Base-by-base conservation (phyloP, 1,140 invertebrate species). In the Hylaeus anthracinus region DNA sequence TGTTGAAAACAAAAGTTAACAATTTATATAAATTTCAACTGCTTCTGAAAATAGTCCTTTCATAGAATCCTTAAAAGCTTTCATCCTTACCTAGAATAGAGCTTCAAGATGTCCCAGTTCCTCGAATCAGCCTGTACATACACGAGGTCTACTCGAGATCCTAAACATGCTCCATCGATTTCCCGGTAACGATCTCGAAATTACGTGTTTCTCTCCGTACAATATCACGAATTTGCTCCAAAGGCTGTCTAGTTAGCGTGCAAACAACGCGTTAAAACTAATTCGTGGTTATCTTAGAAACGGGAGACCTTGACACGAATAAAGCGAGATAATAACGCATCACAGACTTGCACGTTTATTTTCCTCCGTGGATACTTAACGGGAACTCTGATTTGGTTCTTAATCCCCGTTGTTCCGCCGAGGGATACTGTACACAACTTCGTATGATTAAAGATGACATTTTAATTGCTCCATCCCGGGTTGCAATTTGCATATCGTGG, bases 81-180 rank as follows among this genome's bases (percentile, higher is more conserved):
- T 26, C 26, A 26, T 26, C 26, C 26, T 26, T 0, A 26, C 43
- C 3, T 45, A 45, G 43, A 58, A 58, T n/a, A 58, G 8, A 15
- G 12, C 12, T 15, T 2, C 12, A n/a, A 15, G 3, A 5, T 2
- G 55, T 15, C 12, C 55, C 55, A 5, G 4, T 9, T 12, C 5
- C 14, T 58, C 3, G 55, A 2, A 60, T 60, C 43, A 48, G 15
- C 64, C 43, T 48, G 64, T 66, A 66, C 15, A 10, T 26, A 26
- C 26, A 26, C 43, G 48, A 45, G 26, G 43, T 48, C 6, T 26
- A n/a, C 15, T 39, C 1, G 26, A 48, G 66, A 78, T 53, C 48
- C 56, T 70, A 53, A 37, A 66, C 75, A 66, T 71, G 37, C 5
- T 64, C 58, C 5, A 78, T 78, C 67, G 60, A 72, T 71, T 63